phyloP scores from a whole-genome alignment of 37 sponge, comb jelly and placozoan species.

The Theonella swinhoei region DNA sequence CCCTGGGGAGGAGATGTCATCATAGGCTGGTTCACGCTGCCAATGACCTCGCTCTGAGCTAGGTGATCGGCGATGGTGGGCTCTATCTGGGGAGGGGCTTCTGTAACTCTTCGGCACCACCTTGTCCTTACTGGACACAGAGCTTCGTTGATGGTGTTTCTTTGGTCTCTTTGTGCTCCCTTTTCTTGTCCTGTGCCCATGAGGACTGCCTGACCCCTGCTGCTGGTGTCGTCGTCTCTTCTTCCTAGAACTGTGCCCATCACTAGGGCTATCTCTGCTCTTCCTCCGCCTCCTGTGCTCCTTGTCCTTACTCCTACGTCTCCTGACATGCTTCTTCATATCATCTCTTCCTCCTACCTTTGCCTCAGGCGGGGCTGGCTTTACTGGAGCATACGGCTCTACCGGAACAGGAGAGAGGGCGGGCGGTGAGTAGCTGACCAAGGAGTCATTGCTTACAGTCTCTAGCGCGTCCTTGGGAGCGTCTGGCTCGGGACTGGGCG shows the following conservation, averaged over 20 bases:
- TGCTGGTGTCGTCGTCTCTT: constrained; percentile 24
- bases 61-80: neutral
- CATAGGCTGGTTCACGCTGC: constrained; percentile 16
- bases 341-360: neutral
- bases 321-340: neutral
- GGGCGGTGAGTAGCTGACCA: constrained; percentile 35
- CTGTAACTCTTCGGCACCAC: constrained; percentile 2
- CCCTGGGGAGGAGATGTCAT: constrained; percentile 43
- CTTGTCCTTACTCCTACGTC: neutral
- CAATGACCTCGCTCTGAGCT: neutral
- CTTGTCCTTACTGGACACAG: neutral
- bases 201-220: constrained; percentile 1
- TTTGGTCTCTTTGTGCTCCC: neutral
- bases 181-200: neutral
- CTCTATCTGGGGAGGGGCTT: neutral
- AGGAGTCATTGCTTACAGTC: constrained; percentile 43
- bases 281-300: constrained; percentile 20
- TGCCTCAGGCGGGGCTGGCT: neutral
- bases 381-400: constrained; percentile 20
- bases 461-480: constrained; percentile 30
- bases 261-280: constrained; percentile 15
- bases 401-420: constrained; percentile 25
- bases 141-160: constrained; percentile 6
- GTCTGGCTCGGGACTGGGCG: constrained; percentile 35
- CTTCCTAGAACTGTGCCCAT: constrained; percentile 4